These are phyloP conservation scores for Ammodytes marinus DNA, from an alignment of 2,113 vertebrate species.

Conservation along the genomic window DNA sequence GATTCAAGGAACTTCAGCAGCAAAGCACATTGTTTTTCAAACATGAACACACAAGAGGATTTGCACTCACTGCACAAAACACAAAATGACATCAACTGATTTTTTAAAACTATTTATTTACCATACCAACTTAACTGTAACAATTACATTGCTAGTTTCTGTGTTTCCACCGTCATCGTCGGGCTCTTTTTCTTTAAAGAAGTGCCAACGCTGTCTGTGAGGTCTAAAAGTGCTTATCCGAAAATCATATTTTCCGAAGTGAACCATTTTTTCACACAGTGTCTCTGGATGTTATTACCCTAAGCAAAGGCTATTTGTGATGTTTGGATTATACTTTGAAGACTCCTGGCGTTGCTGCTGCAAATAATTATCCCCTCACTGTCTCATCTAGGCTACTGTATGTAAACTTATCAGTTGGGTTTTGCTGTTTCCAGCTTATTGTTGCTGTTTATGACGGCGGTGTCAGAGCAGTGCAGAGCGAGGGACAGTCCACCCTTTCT, in stretches of 20 bases:
- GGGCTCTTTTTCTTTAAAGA: slow-evolving; percentile 4
- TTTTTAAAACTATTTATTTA: slow-evolving; percentile 17
- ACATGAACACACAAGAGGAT: not conserved
- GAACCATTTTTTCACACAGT: slow-evolving; percentile 13
- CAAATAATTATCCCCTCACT: slow-evolving; percentile 16
- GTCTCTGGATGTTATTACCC: slow-evolving; percentile 32
- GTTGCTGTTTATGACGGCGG: slow-evolving; percentile 47
- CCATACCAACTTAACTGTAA: not conserved
- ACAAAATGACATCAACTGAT: not conserved
- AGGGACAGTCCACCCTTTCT: slow-evolving; percentile 64
- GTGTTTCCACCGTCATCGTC: slow-evolving; percentile 1
- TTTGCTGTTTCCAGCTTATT: slow-evolving; percentile 52
- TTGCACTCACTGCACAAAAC: not conserved
- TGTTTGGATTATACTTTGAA: slow-evolving; percentile 45
- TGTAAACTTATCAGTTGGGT: slow-evolving; percentile 47
- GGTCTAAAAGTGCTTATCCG: slow-evolving; percentile 10
- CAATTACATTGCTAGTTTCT: slow-evolving; percentile 13
- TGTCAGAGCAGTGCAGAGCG: slow-evolving; percentile 42
- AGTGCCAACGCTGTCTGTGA: slow-evolving; percentile 9
- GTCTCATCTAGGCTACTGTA: slow-evolving; percentile 1
- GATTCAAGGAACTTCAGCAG: slow-evolving; percentile 36
- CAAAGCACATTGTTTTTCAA: slow-evolving; percentile 11
- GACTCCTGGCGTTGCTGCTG: not conserved
- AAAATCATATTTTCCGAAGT: slow-evolving; percentile 42
- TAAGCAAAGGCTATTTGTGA: not conserved